A percentile compares a stretch with the other conserved stretches of the same genome.
These are phyloP conservation scores for Odontothrips loti DNA, from an alignment of 2,888 invertebrate genomes.

Conservation along the genomic window DNA sequence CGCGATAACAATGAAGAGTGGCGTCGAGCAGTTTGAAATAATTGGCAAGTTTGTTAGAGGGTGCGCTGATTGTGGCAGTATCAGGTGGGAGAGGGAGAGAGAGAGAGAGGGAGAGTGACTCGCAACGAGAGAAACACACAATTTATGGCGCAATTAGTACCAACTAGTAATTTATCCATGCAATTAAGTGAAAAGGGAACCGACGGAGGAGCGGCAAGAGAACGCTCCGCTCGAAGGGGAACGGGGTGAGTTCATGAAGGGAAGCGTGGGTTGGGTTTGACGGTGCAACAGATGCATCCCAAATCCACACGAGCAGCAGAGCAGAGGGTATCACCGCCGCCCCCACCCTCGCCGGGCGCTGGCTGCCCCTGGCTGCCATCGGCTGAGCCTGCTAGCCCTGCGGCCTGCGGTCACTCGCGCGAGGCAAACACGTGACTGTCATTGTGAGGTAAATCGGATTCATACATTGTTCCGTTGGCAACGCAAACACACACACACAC, in stretches of 20 bases:
- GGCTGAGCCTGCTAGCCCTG: no score
- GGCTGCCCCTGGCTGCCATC: no score
- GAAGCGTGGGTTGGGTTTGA: background rate
- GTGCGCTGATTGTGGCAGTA: slow-evolving; percentile 12
- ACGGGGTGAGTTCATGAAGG: background rate
- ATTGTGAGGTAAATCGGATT: no score
- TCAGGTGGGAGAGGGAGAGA: background rate
- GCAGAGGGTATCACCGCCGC: no score
- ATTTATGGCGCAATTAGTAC: slow-evolving; percentile 26
- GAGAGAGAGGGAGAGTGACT: background rate
- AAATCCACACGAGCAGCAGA: background rate
- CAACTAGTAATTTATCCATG: slow-evolving; percentile 26
- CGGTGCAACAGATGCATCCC: slow-evolving; percentile 11
- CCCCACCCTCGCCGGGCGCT: no score
- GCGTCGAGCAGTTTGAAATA: slow-evolving; percentile 6
- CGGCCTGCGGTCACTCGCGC: no score
- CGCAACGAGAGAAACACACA: slow-evolving; percentile 18
- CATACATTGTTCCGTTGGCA: no score
- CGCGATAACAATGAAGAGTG: background rate
- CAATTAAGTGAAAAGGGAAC: slow-evolving; percentile 26
- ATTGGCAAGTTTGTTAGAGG: slow-evolving; percentile 1
- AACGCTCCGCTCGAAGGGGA: no score
- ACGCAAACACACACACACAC: no score
- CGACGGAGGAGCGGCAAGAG: background rate
- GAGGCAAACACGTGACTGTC: no score